Evolutionary conservation across 2,888 invertebrate species (phyloP).

Genomic region (Tinea pellionella): DNA sequence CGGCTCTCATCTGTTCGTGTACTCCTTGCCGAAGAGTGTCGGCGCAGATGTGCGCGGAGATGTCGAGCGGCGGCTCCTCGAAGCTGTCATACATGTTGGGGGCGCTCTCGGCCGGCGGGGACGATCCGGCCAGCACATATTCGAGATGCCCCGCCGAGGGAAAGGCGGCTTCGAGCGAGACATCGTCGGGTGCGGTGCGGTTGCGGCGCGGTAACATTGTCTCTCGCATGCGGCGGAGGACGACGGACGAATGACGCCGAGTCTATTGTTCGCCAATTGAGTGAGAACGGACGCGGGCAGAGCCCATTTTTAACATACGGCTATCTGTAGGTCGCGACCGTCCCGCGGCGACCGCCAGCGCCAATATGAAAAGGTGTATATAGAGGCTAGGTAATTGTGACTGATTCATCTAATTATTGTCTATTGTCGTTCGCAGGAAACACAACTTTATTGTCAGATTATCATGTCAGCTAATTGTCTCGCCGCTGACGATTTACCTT

Average conservation of each 20-base stretch:
- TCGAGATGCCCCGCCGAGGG: constrained; percentile 25
- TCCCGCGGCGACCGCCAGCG: background rate
- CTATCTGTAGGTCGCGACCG: background rate
- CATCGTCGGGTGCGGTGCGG: constrained; percentile 38
- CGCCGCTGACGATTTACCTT: background rate
- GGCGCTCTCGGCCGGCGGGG: constrained; percentile 84
- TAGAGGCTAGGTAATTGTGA: background rate
- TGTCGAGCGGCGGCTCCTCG: constrained; percentile 76
- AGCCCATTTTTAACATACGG: background rate
- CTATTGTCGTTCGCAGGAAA: background rate
- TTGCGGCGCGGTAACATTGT: constrained; percentile 16
- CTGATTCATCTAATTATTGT: constrained; percentile 6
- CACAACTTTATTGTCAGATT: background rate
- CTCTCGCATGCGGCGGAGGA: constrained; percentile 26
- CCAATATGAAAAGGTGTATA: constrained; percentile 9
- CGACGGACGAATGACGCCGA: constrained; percentile 17
- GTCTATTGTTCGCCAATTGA: constrained; percentile 46
- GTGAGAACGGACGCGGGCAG: constrained; percentile 33
- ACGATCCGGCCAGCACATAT: constrained; percentile 83
- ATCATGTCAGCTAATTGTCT: constrained; percentile 2
- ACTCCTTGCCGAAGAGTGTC: constrained; percentile 80
- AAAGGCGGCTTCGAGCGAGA: background rate
- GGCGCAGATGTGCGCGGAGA: constrained; percentile 78
- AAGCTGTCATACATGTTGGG: constrained; percentile 86
- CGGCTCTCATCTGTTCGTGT: constrained; percentile 78